Base-by-base conservation (phyloP, 2,113 vertebrate genomes). In the Rhynchomys soricoides region DNA sequence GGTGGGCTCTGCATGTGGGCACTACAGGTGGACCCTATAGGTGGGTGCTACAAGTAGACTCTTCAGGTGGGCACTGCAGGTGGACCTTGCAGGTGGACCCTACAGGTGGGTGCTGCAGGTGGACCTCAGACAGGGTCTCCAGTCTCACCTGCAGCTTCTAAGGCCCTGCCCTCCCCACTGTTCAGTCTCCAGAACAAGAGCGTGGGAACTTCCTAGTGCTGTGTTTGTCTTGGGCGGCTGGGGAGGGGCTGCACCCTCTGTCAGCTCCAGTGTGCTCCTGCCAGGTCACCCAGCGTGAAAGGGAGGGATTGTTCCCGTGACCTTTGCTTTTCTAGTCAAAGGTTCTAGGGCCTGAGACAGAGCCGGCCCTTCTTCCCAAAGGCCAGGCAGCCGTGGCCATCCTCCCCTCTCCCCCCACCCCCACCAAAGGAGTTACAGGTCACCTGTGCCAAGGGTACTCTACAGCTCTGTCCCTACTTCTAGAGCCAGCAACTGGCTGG, bases 161-260 rank as follows among this genome's bases (percentile, higher is more conserved):
- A 86, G 68, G 71, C 86, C 86, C 68, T 55, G 0, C 89, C 94
- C 62, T 50, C 83, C 81, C 43, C 8, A 1, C 48, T 1, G 66
- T 59, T 78, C 77, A 8, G 73, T 45, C 83, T 64, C 64, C 0
- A 11, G 31, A 40, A 40, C 1, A 55, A 50, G 97, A 97, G 83
- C 96, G 97, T 97, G 97, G 97, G 97, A 98, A 98, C 97, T 95
- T 97, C 97, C 97, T 96, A 92, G 66, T 70, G 9, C 73, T 55
- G 22, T 96, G 96, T 97, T 97, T 97, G 94, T 93, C 92, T 97
- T 95, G 97, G 95, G 96, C 85, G 1, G 85, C 82, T 9, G 13
- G 86, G 87, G 87, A 91, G 94, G 92, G 87, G 78, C 91, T 29
- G 50, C 91, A 43, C 89, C 86, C 96, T 95, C 95, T 16, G 83